Evolutionary conservation across 2,797 vertebrate species (phyloP).

Genomic region (Salarias fasciatus): DNA sequence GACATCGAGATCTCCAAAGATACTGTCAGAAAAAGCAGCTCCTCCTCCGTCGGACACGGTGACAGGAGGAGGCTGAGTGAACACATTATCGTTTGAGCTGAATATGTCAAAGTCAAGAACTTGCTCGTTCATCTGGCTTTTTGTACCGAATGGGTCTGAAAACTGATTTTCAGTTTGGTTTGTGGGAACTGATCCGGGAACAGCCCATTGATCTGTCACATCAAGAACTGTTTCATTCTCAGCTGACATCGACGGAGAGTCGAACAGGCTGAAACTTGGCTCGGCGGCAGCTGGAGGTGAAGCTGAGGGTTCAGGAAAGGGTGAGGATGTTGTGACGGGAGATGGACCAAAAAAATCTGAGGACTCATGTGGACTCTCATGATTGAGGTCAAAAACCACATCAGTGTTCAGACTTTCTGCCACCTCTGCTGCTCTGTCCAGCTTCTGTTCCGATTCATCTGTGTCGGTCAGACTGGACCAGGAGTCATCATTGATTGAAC

Average conservation of each 20-base stretch:
- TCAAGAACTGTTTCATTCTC: constrained; percentile 24
- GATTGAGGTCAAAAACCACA: constrained; percentile 29
- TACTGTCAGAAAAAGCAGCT: constrained; percentile 51
- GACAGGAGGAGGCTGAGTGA: constrained; percentile 34
- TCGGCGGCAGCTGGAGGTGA: constrained; percentile 19
- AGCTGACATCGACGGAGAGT: constrained; percentile 9
- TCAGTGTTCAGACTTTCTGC: not conserved
- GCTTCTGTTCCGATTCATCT: constrained; percentile 5
- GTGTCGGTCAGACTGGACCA: constrained; percentile 16
- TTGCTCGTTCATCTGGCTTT: constrained; percentile 23
- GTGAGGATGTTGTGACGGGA: constrained; percentile 1
- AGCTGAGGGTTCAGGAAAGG: constrained; percentile 1
- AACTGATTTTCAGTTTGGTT: constrained; percentile 19
- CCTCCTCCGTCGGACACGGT: constrained; percentile 23
- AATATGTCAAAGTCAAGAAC: constrained; percentile 69
- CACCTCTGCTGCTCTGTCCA: not conserved
- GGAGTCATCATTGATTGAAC: constrained; percentile 14
- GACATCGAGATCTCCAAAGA: constrained; percentile 58
- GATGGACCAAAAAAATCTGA: constrained; percentile 31
- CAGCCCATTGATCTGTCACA: constrained; percentile 7
- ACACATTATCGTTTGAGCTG: constrained; percentile 39
- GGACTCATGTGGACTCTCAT: constrained; percentile 11
- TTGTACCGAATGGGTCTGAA: constrained; percentile 11
- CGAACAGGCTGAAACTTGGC: constrained; percentile 29
- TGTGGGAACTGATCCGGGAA: constrained; percentile 9